Conservation (phyloP, 2,113 vertebrate species). For the Brachionichthys hirsutus region DNA sequence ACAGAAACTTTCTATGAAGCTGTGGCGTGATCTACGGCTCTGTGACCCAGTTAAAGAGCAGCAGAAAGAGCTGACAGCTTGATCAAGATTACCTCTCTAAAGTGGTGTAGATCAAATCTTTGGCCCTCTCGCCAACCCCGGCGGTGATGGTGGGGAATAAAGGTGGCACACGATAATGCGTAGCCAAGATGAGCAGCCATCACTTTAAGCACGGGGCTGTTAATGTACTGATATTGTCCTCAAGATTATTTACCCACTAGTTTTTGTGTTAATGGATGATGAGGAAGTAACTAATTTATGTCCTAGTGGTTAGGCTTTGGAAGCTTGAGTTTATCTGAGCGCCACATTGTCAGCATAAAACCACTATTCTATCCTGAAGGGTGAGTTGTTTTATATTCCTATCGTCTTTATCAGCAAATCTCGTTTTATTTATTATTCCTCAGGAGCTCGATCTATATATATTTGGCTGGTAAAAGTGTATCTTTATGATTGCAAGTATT, state of each 20-base stretch:
- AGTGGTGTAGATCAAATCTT: conserved; percentile 59
- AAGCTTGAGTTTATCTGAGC: conserved; percentile 5
- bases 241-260: neutral
- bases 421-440: conserved; percentile 51
- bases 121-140: conserved; percentile 24
- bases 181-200: conserved; percentile 23
- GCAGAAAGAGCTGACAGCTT: conserved; percentile 65
- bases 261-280: neutral
- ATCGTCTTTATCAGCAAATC: conserved; percentile 51
- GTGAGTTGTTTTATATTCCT: conserved; percentile 52
- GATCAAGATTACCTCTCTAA: conserved; percentile 66
- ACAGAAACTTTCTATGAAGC: conserved; percentile 69
- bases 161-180: conserved; percentile 16
- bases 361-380: conserved; percentile 16
- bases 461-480: conserved; percentile 65
- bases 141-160: conserved; percentile 25
- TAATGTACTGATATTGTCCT: neutral
- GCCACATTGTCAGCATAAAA: conserved; percentile 16
- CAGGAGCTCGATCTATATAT: conserved; percentile 56
- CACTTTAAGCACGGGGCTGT: neutral
- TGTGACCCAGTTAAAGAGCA: conserved; percentile 67
- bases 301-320: neutral
- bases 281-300: neutral
- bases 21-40: conserved; percentile 54
- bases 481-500: conserved; percentile 75